Evolutionary conservation across 2,113 vertebrate genomes (phyloP).

Genomic region (Onychostruthus taczanowskii): DNA sequence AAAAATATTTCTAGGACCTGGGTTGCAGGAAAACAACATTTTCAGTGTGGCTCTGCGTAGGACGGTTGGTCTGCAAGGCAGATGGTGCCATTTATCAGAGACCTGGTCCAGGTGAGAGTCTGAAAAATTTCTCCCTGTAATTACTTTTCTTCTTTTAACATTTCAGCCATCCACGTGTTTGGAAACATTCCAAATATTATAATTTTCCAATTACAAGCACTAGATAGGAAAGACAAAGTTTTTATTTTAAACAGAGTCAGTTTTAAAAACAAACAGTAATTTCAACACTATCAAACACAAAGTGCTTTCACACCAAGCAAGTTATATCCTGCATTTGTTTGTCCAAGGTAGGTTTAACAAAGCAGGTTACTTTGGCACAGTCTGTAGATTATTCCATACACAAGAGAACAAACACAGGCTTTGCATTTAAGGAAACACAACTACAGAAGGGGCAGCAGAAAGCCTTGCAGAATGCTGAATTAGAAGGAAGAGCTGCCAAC

Average conservation of each 20-base stretch:
- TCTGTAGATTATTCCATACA: not conserved
- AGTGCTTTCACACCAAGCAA: not conserved
- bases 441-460: not conserved
- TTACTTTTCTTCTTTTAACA: not conserved
- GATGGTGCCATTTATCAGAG: not conserved
- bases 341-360: not conserved
- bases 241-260: conserved; percentile 12
- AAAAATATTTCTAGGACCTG: not conserved
- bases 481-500: not conserved
- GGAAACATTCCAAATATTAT: not conserved
- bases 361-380: not conserved
- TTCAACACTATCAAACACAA: not conserved
- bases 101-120: not conserved
- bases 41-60: not conserved
- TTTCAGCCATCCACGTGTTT: not conserved
- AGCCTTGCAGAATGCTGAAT: not conserved
- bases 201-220: not conserved
- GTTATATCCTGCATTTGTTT: conserved; percentile 20
- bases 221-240: not conserved
- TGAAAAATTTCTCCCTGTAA: not conserved
- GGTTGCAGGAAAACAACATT: not conserved
- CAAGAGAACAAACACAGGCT: not conserved
- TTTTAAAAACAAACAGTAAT: conserved; percentile 1
- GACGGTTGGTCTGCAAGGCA: not conserved
- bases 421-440: not conserved